A percentile compares a stretch with the other conserved stretches of the same genome.
phyloP scores from a whole-genome alignment of 2,113 vertebrate genomes.

The Rallus limicola region DNA sequence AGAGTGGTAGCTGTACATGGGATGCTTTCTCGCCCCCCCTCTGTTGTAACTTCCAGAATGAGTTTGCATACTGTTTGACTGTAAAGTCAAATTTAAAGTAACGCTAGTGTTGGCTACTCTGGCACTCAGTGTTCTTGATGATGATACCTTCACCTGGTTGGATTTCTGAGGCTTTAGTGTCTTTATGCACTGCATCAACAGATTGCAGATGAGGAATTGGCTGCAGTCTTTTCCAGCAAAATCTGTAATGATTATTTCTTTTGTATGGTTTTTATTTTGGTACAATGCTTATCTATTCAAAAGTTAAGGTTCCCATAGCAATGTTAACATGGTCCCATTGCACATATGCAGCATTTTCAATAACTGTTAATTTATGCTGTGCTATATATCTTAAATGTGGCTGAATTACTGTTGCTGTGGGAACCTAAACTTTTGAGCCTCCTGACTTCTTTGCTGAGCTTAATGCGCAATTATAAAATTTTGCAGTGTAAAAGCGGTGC shows the following conservation, averaged over 20 bases:
- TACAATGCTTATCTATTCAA: not conserved
- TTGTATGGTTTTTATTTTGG: constrained; percentile 34
- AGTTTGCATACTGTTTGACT: not conserved
- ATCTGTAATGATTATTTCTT: constrained; percentile 42
- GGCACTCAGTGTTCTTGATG: not conserved
- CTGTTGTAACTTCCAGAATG: not conserved
- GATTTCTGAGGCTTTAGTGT: not conserved
- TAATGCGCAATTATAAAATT: constrained; percentile 1
- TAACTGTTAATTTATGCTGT: constrained; percentile 39
- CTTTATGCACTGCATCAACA: constrained; percentile 13
- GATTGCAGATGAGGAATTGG: constrained; percentile 36
- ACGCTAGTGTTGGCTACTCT: not conserved
- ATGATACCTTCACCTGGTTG: not conserved
- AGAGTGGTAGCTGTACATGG: not conserved
- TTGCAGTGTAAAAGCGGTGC: not conserved
- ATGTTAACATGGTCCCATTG: constrained; percentile 15
- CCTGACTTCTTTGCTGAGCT: constrained; percentile 4
- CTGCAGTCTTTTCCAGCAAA: constrained; percentile 1
- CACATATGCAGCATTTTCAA: constrained; percentile 13
- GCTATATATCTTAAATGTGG: not conserved
- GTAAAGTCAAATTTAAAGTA: not conserved
- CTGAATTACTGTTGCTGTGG: constrained; percentile 42
- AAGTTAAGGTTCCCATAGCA: constrained; percentile 67
- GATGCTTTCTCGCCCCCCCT: not conserved
- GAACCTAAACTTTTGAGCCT: constrained; percentile 64